Evolutionary conservation across 2,797 vertebrate species (phyloP).

Genomic region (Chiloscyllium punctatum): DNA sequence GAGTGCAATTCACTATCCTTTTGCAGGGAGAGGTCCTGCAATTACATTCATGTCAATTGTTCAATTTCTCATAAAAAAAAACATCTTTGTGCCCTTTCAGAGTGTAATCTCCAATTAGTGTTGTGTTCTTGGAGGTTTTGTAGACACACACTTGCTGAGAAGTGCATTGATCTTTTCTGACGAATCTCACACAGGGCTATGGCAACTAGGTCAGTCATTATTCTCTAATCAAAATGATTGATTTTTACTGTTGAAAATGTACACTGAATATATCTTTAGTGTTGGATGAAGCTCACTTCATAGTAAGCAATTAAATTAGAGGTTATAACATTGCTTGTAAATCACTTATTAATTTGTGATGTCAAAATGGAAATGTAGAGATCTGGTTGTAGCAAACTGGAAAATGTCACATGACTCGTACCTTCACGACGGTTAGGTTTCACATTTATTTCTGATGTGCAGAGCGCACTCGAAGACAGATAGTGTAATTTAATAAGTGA

Average conservation of each 20-base stretch:
- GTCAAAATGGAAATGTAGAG: not conserved
- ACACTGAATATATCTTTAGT: not conserved
- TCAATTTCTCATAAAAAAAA: not conserved
- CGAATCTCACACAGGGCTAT: not conserved
- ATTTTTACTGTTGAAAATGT: not conserved
- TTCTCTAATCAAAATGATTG: constrained; percentile 29
- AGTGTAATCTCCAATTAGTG: not conserved
- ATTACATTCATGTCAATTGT: not conserved
- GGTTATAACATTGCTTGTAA: not conserved
- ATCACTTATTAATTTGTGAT: not conserved
- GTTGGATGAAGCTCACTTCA: not conserved
- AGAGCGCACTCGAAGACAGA: not conserved
- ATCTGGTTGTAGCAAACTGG: not conserved
- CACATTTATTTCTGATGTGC: not conserved
- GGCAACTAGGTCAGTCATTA: not conserved
- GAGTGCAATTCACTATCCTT: not conserved
- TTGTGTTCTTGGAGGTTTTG: not conserved
- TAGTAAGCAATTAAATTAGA: not conserved
- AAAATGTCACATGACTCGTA: not conserved
- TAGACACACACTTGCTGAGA: not conserved
- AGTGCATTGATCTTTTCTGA: not conserved
- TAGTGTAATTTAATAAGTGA: not conserved
- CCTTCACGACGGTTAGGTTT: not conserved
- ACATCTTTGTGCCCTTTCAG: not conserved
- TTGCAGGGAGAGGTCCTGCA: not conserved